A percentile compares a stretch with the other conserved stretches of the same genome.
Evolutionary conservation across 2,888 invertebrate genomes (phyloP).

Genomic region (Limenitis arthemis): DNA sequence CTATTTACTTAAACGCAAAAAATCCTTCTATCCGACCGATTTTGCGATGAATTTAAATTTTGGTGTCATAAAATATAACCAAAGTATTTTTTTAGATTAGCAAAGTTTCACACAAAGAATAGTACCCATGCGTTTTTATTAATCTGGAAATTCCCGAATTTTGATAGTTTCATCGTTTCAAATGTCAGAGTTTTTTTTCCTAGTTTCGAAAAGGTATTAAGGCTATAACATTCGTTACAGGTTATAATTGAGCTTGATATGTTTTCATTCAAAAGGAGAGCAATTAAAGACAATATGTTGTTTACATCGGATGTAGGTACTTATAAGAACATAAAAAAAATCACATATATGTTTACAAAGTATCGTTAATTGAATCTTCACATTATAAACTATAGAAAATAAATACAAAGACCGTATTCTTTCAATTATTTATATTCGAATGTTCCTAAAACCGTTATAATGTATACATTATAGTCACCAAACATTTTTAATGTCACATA

Average conservation of each 20-base stretch:
- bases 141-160: too few relatives aligned
- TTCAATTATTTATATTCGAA: conserved; percentile 5
- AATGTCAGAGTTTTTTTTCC: too few relatives aligned
- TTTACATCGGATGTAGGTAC: conserved; percentile 37
- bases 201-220: too few relatives aligned
- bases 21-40: too few relatives aligned
- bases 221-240: conserved; percentile 18
- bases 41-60: too few relatives aligned
- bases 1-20: too few relatives aligned
- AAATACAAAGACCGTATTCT: conserved; percentile 17
- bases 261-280: conserved; percentile 35
- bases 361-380: conserved; percentile 65
- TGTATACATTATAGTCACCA: neutral
- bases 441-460: conserved; percentile 2
- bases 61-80: too few relatives aligned
- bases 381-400: conserved; percentile 39
- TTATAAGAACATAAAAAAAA: conserved; percentile 49
- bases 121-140: too few relatives aligned
- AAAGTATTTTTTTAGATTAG: too few relatives aligned
- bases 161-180: too few relatives aligned
- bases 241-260: conserved; percentile 27
- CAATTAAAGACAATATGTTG: conserved; percentile 42
- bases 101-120: too few relatives aligned
- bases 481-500: neutral
- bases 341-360: conserved; percentile 31